A percentile compares a stretch with the other conserved stretches of the same genome.
phyloP scores from a whole-genome alignment of 2,888 invertebrate species.

The Aphrophora alni region DNA sequence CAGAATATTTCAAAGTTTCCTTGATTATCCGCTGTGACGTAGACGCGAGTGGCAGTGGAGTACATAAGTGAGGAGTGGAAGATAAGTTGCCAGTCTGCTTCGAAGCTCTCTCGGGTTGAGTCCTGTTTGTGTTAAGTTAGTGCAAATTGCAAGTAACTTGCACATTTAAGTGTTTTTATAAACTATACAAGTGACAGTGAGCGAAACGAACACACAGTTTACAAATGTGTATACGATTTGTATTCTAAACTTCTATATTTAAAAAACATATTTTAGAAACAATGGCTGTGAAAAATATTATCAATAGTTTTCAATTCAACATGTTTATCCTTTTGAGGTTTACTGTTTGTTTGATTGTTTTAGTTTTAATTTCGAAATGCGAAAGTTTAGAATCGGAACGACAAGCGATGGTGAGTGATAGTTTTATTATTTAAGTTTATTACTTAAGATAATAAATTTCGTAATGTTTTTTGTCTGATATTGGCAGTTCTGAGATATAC shows the following conservation, averaged over 20 bases:
- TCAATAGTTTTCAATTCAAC: background rate
- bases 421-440: background rate
- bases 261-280: background rate
- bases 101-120: background rate
- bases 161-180: background rate
- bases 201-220: background rate
- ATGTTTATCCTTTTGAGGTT: slow-evolving; percentile 37
- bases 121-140: background rate
- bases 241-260: background rate
- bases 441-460: background rate
- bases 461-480: too few species aligned
- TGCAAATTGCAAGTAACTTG: background rate
- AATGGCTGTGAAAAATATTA: background rate
- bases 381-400: slow-evolving; percentile 38
- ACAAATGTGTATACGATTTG: background rate
- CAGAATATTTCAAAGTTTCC: background rate
- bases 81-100: background rate
- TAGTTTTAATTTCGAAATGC: background rate
- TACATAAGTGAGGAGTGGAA: background rate
- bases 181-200: background rate
- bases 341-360: background rate
- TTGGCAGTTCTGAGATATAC: too few species aligned
- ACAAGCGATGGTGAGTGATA: slow-evolving; percentile 44
- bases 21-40: background rate
- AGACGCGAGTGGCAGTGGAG: background rate